Percentiles rank a stretch among this genome's conserved stretches.
Evolutionary conservation across 2,888 invertebrate species (phyloP).

Genomic region (Pyrocoelia pectoralis): DNA sequence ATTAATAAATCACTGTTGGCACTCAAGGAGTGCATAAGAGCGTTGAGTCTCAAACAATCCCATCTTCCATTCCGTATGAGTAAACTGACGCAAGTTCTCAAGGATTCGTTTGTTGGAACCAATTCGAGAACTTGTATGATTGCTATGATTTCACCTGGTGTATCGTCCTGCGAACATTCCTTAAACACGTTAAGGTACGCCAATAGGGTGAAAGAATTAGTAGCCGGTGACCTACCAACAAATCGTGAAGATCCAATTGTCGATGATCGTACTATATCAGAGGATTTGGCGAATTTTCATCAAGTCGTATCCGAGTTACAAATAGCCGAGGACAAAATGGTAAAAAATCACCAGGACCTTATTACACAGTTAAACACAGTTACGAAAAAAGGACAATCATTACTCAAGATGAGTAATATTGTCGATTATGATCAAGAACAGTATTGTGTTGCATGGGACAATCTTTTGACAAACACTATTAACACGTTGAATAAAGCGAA

Average conservation of each 20-base stretch:
- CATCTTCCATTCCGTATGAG: constrained; percentile 98
- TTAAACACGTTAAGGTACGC: constrained; percentile 97
- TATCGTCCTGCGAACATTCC: constrained; percentile 97
- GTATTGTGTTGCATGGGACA: constrained; percentile 90
- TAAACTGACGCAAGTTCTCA: constrained; percentile 93
- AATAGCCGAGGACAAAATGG: constrained; percentile 90
- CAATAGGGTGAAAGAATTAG: constrained; percentile 95
- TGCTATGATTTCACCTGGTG: constrained; percentile 98
- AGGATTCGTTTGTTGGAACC: constrained; percentile 98
- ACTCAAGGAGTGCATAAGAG: constrained; percentile 96
- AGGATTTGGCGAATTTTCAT: constrained; percentile 93
- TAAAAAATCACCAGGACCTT: constrained; percentile 89
- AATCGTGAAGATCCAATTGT: constrained; percentile 53
- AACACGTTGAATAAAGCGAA: constrained; percentile 76
- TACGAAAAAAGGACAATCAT: constrained; percentile 74
- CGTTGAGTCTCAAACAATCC: constrained; percentile 92
- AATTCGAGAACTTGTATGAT: constrained; percentile 99
- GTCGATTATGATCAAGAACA: constrained; percentile 98
- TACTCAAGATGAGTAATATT: constrained; percentile 84
- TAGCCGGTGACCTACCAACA: constrained; percentile 77
- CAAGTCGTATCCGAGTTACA: constrained; percentile 95
- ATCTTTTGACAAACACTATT: constrained; percentile 80
- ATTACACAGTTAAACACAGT: constrained; percentile 75
- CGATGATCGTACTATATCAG: constrained; percentile 63
- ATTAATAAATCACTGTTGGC: constrained; percentile 96